Percentiles rank a stretch among this genome's conserved stretches.
Evolutionary conservation across 2,888 invertebrate species (phyloP).

Genomic region (Epistrophella euchroma): DNA sequence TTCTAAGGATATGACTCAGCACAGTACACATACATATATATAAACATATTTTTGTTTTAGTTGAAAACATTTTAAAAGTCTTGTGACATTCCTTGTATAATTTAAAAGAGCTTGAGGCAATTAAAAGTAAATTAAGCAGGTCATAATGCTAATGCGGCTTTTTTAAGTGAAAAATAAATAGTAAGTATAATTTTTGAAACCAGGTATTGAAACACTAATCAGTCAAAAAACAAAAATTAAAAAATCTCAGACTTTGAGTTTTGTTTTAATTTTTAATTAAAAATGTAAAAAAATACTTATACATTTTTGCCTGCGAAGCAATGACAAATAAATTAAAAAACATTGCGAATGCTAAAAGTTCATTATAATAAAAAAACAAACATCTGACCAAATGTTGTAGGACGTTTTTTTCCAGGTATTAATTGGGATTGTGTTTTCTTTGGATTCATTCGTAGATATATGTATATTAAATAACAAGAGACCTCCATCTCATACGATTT

Average conservation of each 20-base stretch:
- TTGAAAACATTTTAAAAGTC: constrained; percentile 21
- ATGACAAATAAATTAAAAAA: not conserved
- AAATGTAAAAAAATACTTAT: not conserved
- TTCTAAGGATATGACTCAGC: not conserved
- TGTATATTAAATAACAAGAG: no score
- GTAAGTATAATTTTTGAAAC: not conserved
- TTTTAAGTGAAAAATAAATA: constrained; percentile 32
- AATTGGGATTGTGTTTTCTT: no score
- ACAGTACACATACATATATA: no score
- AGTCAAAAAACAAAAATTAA: not conserved
- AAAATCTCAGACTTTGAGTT: not conserved
- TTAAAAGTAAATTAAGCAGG: constrained; percentile 32
- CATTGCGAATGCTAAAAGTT: not conserved
- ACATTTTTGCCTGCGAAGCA: not conserved
- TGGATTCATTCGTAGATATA: no score
- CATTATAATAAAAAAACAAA: no score
- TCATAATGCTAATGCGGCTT: constrained; percentile 14
- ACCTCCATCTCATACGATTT: no score
- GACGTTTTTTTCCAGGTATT: no score
- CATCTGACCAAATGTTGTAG: no score
- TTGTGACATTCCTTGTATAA: not conserved
- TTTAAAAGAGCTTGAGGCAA: constrained; percentile 21
- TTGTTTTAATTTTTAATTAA: not conserved
- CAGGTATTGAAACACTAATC: not conserved
- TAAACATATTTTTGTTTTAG: not conserved